These are phyloP conservation scores for Pipistrellus kuhlii DNA, from an alignment of 2,797 vertebrate genomes.

Conservation along the genomic window DNA sequence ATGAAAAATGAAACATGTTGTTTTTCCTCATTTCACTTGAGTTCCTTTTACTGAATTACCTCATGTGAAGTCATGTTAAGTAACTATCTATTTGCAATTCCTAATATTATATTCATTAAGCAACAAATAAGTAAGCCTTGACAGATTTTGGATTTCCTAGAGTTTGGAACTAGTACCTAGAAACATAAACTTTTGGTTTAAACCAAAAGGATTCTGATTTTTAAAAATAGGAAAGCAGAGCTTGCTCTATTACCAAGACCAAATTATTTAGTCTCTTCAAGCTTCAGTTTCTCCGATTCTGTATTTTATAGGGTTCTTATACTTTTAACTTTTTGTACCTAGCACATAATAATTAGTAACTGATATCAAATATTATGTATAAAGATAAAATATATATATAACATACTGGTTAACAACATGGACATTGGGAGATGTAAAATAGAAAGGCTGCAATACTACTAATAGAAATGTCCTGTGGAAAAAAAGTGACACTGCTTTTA, in stretches of 20 bases:
- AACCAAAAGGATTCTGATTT: background rate
- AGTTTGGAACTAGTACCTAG: conserved; percentile 11
- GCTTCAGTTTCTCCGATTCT: background rate
- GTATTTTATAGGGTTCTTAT: background rate
- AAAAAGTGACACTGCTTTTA: background rate
- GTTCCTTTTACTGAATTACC: conserved; percentile 3
- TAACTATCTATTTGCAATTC: background rate
- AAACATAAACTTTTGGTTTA: conserved; percentile 12
- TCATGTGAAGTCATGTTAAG: background rate
- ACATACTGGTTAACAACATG: background rate
- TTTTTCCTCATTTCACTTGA: conserved; percentile 66
- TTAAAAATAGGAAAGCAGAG: conserved; percentile 22
- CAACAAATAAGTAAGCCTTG: conserved; percentile 39
- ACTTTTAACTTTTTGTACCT: background rate
- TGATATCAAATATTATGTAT: background rate
- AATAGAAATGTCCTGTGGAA: background rate
- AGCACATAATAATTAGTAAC: background rate
- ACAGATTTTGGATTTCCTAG: background rate
- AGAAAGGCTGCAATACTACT: background rate
- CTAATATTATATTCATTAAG: background rate
- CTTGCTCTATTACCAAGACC: background rate
- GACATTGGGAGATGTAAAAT: background rate
- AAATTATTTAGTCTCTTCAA: conserved; percentile 32
- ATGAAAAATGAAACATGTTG: conserved; percentile 45
- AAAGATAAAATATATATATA: background rate